These are phyloP conservation scores for Zhuqinia jingwanae DNA, from an alignment of 2,888 invertebrate species.

Conservation along the genomic window DNA sequence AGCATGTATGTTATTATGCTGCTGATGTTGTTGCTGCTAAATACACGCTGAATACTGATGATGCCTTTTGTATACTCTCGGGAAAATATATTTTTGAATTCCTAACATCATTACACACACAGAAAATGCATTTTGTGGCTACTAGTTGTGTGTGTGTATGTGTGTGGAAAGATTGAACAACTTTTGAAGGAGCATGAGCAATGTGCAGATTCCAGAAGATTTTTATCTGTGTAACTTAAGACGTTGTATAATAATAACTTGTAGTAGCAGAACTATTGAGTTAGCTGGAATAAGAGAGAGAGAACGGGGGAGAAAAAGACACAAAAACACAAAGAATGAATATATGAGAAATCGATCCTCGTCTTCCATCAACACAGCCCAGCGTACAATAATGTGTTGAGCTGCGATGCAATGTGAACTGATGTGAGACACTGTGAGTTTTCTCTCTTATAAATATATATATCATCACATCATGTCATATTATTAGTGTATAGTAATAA, in stretches of 20 bases:
- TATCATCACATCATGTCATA: not conserved
- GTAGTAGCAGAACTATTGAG: slow-evolving; percentile 20
- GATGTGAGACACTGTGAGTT: slow-evolving; percentile 37
- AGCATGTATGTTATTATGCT: not conserved
- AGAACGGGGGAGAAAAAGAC: too few relatives aligned
- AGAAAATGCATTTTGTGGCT: not conserved
- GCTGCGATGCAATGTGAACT: not conserved
- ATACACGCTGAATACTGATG: too few relatives aligned
- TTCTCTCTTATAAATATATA: too few relatives aligned
- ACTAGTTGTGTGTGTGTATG: too few relatives aligned
- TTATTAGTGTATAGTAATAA: slow-evolving; percentile 9
- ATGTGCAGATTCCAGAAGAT: slow-evolving; percentile 32
- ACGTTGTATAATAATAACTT: slow-evolving; percentile 20
- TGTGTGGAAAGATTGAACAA: slow-evolving; percentile 7
- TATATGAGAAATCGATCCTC: slow-evolving; percentile 60
- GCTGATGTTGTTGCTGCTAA: too few relatives aligned
- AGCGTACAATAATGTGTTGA: slow-evolving; percentile 46
- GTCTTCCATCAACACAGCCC: slow-evolving; percentile 32
- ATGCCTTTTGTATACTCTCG: not conserved
- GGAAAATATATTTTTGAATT: not conserved
- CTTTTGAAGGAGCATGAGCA: not conserved
- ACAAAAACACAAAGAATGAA: not conserved
- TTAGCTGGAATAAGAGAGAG: not conserved
- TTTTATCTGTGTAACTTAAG: slow-evolving; percentile 61
- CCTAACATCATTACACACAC: not conserved